Evolutionary conservation across 2,113 vertebrate species (phyloP), one percentile per base, ranked within the genome.

Genomic region (Proteles cristata): DNA sequence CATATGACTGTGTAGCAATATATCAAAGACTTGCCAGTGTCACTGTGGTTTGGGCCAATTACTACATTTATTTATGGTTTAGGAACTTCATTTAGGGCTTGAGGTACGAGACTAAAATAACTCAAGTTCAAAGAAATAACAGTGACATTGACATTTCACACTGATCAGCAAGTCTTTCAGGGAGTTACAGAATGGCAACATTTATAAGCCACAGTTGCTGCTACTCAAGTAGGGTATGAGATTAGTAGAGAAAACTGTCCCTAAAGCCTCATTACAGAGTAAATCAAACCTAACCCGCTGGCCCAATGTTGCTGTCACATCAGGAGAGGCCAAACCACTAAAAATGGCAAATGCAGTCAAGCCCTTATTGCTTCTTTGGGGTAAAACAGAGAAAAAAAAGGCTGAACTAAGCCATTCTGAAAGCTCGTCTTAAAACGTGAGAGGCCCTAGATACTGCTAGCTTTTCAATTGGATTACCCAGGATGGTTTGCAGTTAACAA

Each of bases 11-110:
- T 77, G 97, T 89, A 87, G 89, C 83, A 92, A 89, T 92, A 80
- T 96, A 94, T 95, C 93, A 97, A 97, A 97, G 79, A n/a, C 79
- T 80, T 71, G 55, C 86, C 69, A 80, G 50, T 94, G 91, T 97
- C 82, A 91, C 48, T 89, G 21, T 80, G 48, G 11, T 96, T 91
- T 96, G 95, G 91, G 53, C 95, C 96, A 98, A 98, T 95, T 97
- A 97, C 35, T 89, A 50, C 82, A 94, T 97, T 97, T 98, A 97
- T 97, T 98, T 98, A 98, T 97, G 93, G 94, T 66, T 96, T 97
- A 58, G 79, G 88, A 96, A 97, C 68, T 96, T 98, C 88, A 92
- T 96, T 97, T 96, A 86, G 50, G 66, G 35, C 83, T 95, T 83
- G 92, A 94, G 77, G 92, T 96, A 91, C 81, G 96, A 95, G 45